A percentile compares a stretch with the other conserved stretches of the same genome.
Evolutionary conservation across 1,140 invertebrate genomes (phyloP).

Genomic region (Ladona fulva): DNA sequence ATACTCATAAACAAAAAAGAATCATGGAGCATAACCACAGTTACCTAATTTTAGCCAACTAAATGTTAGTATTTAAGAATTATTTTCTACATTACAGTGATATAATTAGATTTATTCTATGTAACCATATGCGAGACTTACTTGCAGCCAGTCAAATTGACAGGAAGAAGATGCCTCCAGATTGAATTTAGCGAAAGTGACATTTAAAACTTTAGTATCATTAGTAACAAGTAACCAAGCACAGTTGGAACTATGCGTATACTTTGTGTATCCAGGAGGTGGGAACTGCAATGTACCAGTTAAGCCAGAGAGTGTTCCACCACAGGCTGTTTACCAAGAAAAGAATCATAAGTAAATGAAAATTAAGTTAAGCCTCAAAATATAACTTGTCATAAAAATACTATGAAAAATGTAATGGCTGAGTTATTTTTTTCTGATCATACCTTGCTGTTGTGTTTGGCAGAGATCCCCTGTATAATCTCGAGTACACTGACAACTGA

Average conservation of each 20-base stretch:
- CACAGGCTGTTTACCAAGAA: conserved; percentile 45
- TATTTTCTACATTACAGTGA: no score
- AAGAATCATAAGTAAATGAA: conserved; percentile 10
- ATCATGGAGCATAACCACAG: no score
- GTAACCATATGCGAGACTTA: conserved; percentile 34
- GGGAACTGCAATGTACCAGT: conserved; percentile 58
- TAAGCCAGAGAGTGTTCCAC: conserved; percentile 47
- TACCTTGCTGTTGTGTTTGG: conserved; percentile 38
- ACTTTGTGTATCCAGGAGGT: conserved; percentile 41
- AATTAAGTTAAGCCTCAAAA: no score
- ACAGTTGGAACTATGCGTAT: conserved; percentile 60
- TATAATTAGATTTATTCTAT: no score
- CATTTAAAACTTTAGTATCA: conserved; percentile 58
- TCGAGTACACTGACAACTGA: conserved; percentile 48
- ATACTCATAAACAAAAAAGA: no score
- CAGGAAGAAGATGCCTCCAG: conserved; percentile 54
- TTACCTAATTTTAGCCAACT: no score
- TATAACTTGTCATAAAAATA: background rate
- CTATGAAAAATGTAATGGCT: no score
- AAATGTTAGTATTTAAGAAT: no score
- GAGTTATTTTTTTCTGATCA: conserved; percentile 27
- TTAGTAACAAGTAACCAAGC: conserved; percentile 63
- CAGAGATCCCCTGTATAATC: conserved; percentile 49
- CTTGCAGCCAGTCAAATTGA: conserved; percentile 58
- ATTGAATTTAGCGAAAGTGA: conserved; percentile 66